Percentiles rank a stretch among this genome's conserved stretches.
Evolutionary conservation across 1,140 invertebrate species (phyloP).

Genomic region (Apis laboriosa): DNA sequence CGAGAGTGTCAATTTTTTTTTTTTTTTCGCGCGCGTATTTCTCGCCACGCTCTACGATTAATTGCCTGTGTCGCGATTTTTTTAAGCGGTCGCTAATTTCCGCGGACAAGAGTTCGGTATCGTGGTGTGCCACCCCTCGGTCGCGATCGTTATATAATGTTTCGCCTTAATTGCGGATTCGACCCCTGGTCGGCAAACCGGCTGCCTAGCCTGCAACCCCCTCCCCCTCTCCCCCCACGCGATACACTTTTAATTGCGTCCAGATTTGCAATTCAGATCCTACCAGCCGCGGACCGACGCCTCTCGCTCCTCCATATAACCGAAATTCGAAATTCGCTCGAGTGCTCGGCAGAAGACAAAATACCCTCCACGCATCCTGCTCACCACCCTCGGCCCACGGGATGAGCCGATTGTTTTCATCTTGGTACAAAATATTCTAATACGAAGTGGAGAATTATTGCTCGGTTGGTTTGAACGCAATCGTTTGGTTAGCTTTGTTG

Average conservation of each 20-base stretch:
- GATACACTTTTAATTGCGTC: slow-evolving; percentile 76
- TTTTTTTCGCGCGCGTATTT: background rate
- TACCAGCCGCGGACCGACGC: slow-evolving; percentile 44
- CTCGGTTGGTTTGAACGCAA: no score
- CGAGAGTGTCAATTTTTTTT: no score
- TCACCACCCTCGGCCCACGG: background rate
- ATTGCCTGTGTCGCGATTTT: slow-evolving; percentile 54
- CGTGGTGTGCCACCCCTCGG: slow-evolving; percentile 28
- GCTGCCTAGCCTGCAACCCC: slow-evolving; percentile 47
- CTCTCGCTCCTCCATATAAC: slow-evolving; percentile 47
- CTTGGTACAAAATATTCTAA: background rate
- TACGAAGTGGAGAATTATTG: no score
- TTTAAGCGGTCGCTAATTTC: slow-evolving; percentile 55
- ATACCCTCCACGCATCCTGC: slow-evolving; percentile 28
- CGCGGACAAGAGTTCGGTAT: slow-evolving; percentile 29
- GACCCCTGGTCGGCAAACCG: slow-evolving; percentile 45
- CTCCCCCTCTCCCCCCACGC: slow-evolving; percentile 7
- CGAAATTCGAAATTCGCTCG: slow-evolving; percentile 58
- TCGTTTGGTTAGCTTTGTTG: no score
- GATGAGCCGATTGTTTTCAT: background rate
- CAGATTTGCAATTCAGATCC: slow-evolving; percentile 74
- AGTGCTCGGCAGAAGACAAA: slow-evolving; percentile 44
- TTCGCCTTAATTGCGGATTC: slow-evolving; percentile 74
- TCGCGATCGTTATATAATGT: slow-evolving; percentile 71
- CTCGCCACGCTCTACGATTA: slow-evolving; percentile 7